Base-by-base conservation (phyloP, 53 echinoderm and acorn worm genomes). In the Holothuria leucospilota region DNA sequence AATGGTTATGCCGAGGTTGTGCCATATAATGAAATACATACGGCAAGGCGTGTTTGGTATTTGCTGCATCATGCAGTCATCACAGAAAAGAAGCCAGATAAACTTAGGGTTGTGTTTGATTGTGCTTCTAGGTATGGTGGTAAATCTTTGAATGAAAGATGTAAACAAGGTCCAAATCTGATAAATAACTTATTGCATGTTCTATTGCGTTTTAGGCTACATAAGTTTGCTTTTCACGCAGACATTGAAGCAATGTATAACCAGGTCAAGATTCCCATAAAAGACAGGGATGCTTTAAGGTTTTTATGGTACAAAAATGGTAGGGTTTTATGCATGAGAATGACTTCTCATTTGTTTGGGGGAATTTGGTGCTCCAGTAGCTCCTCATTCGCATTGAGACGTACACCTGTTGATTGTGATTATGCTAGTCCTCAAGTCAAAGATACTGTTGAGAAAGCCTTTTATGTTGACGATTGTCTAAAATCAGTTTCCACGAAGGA, bases 1-100 rank as follows among this genome's bases (percentile, higher is more conserved):
- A 87, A 87, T 16, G 39, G 81, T 28, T 87, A 87, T 81, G 87
- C 81, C 2, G 87, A 80, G n/a, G 29, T 30, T 15, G 81, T 87
- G 13, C 87, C 87, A 20, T 39, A 40, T 8, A 2, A 39, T 46
- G 86, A 86, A 51, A 58, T 86, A 51, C 21, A 18, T 20, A 42
- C 26, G 27, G 7, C 29, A 25, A 80, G 79, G 13, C 68, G 87
- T 51, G 51, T 29, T 67, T 87, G 87, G 87, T 87, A 87, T 56
- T 77, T 87, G 20, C 87, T 81, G 20, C 87, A 87, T 56, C 87
- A 87, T 80, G 29, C 51, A 12, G 87, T 87, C 38, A 14, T 68
- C 2, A 27, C 78, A 26, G 68, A 64, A 20, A 80, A 78, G 59
- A 87, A 87, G 20, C 85, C 85, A 25, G 85, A 85, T 71, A 85